Conservation (phyloP, 2,888 invertebrate species). For the Drosophila pseudotakahashii region DNA sequence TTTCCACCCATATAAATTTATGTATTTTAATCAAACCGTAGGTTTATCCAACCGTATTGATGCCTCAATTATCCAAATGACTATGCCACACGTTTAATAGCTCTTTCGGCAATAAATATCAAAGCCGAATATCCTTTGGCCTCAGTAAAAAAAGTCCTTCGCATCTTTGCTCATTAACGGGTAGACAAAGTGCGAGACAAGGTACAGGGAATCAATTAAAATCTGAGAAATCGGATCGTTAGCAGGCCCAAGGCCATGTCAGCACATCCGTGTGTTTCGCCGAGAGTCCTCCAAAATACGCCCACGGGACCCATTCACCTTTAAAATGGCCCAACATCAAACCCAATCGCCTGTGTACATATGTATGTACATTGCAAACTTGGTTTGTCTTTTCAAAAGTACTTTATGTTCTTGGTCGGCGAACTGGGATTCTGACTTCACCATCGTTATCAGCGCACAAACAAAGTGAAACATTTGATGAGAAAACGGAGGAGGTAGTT, state of each 20-base stretch:
- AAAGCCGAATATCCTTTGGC: neutral
- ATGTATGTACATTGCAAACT: slow-evolving; percentile 26
- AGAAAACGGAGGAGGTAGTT: slow-evolving; percentile 1
- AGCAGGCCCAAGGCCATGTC: slow-evolving; percentile 35
- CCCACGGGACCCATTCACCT: slow-evolving; percentile 62
- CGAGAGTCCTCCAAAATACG: slow-evolving; percentile 48
- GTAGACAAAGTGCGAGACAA: slow-evolving; percentile 9
- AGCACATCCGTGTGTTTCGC: slow-evolving; percentile 27
- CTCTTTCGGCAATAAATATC: slow-evolving; percentile 23
- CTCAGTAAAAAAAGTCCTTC: neutral
- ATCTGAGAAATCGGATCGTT: slow-evolving; percentile 48
- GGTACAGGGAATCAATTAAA: slow-evolving; percentile 66
- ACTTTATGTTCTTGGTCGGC: slow-evolving; percentile 19
- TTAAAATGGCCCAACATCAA: slow-evolving; percentile 43
- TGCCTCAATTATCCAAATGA: slow-evolving; percentile 41
- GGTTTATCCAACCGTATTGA: slow-evolving; percentile 26
- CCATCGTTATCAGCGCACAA: neutral
- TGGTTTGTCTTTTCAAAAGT: slow-evolving; percentile 3
- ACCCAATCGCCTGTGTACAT: slow-evolving; percentile 30
- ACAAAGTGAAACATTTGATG: slow-evolving; percentile 20
- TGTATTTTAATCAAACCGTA: slow-evolving; percentile 18
- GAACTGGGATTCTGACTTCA: slow-evolving; percentile 1
- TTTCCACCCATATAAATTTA: slow-evolving; percentile 4
- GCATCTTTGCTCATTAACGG: slow-evolving; percentile 53
- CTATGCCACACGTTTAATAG: slow-evolving; percentile 28